phyloP scores from a whole-genome alignment of 2,113 vertebrate genomes.

The Argyrosomus japonicus region DNA sequence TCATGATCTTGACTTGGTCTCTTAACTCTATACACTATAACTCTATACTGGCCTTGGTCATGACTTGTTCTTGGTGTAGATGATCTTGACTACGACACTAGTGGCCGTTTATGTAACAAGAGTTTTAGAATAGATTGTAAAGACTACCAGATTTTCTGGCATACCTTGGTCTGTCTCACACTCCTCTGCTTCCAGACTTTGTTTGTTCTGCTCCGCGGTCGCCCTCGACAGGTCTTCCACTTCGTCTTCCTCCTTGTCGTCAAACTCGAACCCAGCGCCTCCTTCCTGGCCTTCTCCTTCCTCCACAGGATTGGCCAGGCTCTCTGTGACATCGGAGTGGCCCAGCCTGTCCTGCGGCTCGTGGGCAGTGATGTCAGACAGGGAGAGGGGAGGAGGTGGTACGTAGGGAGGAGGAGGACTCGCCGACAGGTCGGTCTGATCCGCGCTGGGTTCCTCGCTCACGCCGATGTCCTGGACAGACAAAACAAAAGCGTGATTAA shows the following conservation, averaged over 20 bases:
- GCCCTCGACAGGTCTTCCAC: conserved; percentile 25
- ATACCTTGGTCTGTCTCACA: conserved; percentile 41
- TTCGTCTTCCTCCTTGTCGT: conserved; percentile 75
- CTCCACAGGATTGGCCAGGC: conserved; percentile 69
- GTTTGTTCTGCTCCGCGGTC: conserved; percentile 8
- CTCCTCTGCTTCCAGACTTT: conserved; percentile 30
- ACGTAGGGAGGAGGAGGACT: conserved; percentile 81
- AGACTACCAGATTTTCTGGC: background rate
- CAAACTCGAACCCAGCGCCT: conserved; percentile 72
- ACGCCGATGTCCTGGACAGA: conserved; percentile 77
- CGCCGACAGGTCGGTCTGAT: conserved; percentile 79
- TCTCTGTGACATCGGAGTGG: conserved; percentile 72
- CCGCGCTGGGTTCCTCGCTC: conserved; percentile 77
- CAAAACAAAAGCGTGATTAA: background rate
- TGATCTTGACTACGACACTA: no score
- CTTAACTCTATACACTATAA: no score
- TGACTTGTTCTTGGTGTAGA: no score
- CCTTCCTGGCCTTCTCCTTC: conserved; percentile 54
- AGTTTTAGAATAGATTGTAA: background rate
- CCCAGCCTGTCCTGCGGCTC: conserved; percentile 76
- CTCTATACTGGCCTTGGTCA: no score
- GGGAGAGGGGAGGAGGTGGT: conserved; percentile 78
- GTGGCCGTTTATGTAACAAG: background rate
- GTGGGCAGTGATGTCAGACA: conserved; percentile 78
- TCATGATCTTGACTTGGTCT: no score